A percentile compares a stretch with the other conserved stretches of the same genome.
Evolutionary conservation across 2,888 invertebrate species (phyloP).

Genomic region (Microctonus aethiopoides): DNA sequence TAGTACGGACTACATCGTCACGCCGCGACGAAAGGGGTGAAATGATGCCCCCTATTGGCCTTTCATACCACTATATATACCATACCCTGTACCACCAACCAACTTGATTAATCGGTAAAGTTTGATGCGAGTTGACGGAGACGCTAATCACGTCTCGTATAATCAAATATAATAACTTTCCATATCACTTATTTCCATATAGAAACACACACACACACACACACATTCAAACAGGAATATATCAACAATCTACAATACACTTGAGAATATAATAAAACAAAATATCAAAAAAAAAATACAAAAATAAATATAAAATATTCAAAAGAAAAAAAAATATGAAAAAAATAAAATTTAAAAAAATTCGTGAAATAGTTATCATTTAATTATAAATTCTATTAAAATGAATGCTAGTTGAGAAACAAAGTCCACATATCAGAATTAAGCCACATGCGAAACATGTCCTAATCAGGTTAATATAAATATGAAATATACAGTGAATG

Average conservation of each 20-base stretch:
- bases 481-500: slow-evolving; percentile 67
- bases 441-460: slow-evolving; percentile 64
- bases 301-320: too few species aligned
- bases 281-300: too few species aligned
- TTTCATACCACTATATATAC: slow-evolving; percentile 26
- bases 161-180: slow-evolving; percentile 49
- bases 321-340: too few species aligned
- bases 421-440: slow-evolving; percentile 67
- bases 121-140: slow-evolving; percentile 64
- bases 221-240: too few species aligned
- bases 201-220: too few species aligned
- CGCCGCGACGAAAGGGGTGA: slow-evolving; percentile 46
- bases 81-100: slow-evolving; percentile 19
- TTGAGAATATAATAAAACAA: too few species aligned
- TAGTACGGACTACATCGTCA: slow-evolving; percentile 55
- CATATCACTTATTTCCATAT: too few species aligned
- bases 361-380: slow-evolving; percentile 59
- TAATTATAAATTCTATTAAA: slow-evolving; percentile 67
- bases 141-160: slow-evolving; percentile 64
- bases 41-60: slow-evolving; percentile 21
- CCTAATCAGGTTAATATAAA: slow-evolving; percentile 68
- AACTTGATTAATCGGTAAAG: slow-evolving; percentile 65
- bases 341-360: neutral
- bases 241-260: too few species aligned
- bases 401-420: slow-evolving; percentile 67